These are phyloP conservation scores for Camelus dromedarius DNA, from an alignment of 2,113 vertebrate genomes.

Conservation along the genomic window DNA sequence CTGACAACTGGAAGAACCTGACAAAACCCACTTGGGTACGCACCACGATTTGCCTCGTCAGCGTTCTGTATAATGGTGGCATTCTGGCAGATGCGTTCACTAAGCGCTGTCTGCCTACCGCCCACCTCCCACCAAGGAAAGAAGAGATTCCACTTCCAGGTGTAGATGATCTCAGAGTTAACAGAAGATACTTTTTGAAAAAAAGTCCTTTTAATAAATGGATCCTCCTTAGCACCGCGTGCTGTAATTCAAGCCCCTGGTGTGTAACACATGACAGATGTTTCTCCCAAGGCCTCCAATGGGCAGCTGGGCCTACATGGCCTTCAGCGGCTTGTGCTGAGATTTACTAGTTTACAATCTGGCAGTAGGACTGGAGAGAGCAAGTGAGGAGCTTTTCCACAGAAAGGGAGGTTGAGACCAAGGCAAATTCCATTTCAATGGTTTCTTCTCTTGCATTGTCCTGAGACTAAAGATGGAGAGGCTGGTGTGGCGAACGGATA, in stretches of 20 bases:
- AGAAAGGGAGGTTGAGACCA: neutral
- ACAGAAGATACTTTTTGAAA: neutral
- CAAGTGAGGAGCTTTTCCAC: neutral
- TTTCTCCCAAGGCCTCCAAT: neutral
- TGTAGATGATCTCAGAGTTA: neutral
- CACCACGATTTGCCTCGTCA: conserved; percentile 65
- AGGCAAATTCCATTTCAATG: neutral
- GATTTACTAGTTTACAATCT: conserved; percentile 6
- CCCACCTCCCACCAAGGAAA: neutral
- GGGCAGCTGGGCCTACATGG: neutral
- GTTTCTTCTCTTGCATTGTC: neutral
- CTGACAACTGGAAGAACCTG: conserved; percentile 59
- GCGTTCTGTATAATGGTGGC: conserved; percentile 44
- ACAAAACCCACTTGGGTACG: conserved; percentile 60
- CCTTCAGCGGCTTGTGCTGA: conserved; percentile 9
- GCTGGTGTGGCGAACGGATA: neutral
- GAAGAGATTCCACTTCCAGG: conserved; percentile 33
- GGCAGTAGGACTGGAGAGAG: neutral
- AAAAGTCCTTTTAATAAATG: conserved; percentile 15
- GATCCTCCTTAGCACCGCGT: neutral
- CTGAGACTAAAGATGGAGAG: conserved; percentile 17
- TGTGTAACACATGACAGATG: neutral
- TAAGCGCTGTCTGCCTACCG: neutral
- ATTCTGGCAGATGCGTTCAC: conserved; percentile 25
- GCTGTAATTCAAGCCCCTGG: neutral